A percentile compares a stretch with the other conserved stretches of the same genome.
Conservation (phyloP, 1,140 invertebrate species). For the Cardiocondyla obscurior region DNA sequence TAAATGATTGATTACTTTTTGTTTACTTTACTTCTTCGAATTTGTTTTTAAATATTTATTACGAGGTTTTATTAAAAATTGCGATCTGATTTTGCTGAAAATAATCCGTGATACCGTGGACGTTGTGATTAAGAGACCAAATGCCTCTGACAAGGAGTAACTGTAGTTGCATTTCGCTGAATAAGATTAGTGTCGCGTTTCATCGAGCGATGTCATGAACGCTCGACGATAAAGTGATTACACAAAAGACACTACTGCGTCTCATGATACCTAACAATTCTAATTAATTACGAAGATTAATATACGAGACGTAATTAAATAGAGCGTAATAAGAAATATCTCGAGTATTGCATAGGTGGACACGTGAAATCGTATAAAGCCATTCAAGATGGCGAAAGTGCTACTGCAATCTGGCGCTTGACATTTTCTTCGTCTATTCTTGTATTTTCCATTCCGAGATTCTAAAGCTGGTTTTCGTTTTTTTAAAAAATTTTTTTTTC, state of each 20-base stretch:
- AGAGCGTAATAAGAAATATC: constrained; percentile 7
- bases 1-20: not conserved
- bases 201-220: no score
- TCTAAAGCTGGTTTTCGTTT: not conserved
- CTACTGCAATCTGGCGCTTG: constrained; percentile 40
- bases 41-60: no score
- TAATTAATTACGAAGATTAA: not conserved
- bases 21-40: not conserved
- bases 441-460: not conserved
- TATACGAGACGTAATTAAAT: not conserved
- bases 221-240: no score
- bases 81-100: not conserved
- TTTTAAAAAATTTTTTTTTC: not conserved
- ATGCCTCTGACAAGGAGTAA: no score
- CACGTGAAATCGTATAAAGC: constrained; percentile 21
- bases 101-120: not conserved
- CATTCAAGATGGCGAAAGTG: constrained; percentile 56
- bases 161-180: no score
- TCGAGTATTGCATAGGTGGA: not conserved
- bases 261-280: no score
- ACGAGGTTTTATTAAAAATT: not conserved
- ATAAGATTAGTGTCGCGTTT: no score
- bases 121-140: no score
- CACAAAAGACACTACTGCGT: no score
- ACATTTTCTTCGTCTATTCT: constrained; percentile 3